A percentile compares a stretch with the other conserved stretches of the same genome.
phyloP scores from a whole-genome alignment of 2,888 invertebrate species.

The Lasioglossum morio region DNA sequence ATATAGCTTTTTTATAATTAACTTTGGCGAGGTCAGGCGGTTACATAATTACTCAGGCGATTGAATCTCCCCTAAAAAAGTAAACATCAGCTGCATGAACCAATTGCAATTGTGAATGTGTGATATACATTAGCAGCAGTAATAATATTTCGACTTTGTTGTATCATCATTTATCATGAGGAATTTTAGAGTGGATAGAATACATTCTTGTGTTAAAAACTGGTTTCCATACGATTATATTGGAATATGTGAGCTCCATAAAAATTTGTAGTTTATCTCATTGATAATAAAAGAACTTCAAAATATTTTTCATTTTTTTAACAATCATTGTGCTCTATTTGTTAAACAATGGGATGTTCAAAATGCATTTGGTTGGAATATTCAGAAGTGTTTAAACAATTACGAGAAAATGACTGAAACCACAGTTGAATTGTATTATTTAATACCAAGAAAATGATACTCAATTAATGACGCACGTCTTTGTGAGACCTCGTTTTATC shows the following conservation, averaged over 20 bases:
- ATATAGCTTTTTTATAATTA: slow-evolving; percentile 32
- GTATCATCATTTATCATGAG: too few species aligned
- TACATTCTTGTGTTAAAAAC: too few species aligned
- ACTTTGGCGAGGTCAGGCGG: background rate
- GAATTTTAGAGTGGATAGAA: too few species aligned
- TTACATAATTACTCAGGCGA: background rate
- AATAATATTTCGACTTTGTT: too few species aligned
- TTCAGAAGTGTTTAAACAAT: background rate
- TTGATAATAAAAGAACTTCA: too few species aligned
- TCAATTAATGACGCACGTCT: background rate
- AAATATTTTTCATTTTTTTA: too few species aligned
- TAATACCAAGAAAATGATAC: background rate
- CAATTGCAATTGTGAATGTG: too few species aligned
- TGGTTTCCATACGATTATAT: too few species aligned
- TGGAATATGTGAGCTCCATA: too few species aligned
- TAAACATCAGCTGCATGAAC: too few species aligned
- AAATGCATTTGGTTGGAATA: background rate
- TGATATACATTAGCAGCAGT: too few species aligned
- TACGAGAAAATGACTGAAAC: background rate
- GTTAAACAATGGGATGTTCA: background rate
- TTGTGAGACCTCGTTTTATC: slow-evolving; percentile 49
- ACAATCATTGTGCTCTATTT: background rate
- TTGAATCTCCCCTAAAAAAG: background rate
- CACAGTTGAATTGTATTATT: background rate
- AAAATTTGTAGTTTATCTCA: too few species aligned